Base-by-base conservation (phyloP, 1,140 invertebrate genomes). In the Anthonomus grandis region DNA sequence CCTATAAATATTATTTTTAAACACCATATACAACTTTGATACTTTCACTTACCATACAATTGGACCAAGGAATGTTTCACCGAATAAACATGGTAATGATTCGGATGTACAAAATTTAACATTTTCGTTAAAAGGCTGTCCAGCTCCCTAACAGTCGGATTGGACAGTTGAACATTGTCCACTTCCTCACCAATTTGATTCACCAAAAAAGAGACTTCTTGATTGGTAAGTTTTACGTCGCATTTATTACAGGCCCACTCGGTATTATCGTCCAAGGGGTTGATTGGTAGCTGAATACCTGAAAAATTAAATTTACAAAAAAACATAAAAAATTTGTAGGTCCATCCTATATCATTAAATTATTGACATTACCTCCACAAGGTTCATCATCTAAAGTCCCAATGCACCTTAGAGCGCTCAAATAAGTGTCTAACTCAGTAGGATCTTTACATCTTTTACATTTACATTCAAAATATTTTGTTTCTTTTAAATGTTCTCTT, bases 31-130 rank as follows among this genome's bases (percentile, higher is more conserved):
- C n/a, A n/a, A n/a, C n/a, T n/a, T n/a, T n/a, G n/a, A n/a, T n/a
- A n/a, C n/a, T n/a, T n/a, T n/a, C n/a, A n/a, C 49, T 51, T 48
- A 56, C 53, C 86, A 66, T 86, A 87, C 3, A 92, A 66, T 66
- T 92, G 89, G 15, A 91, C 77, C 25, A 93, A 71, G 0, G 87
- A 87, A 72, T 93, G 90, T 63, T 87, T 86, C 10, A 91, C 78
- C 3, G 84, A 82, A 63, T 87, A 88, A 57, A 87, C 80, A 64
- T 89, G 87, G 70, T 90, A 91, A 72, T 93, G 89, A 67, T 89
- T 85, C 0, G 83, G 83, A 75, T 92, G 89, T 34, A 92, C 73
- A 62, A 89, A 81, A 18, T 79, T 82, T 18, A 79, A 75, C 15
- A 87, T 66, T 38, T 85, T 85, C 12, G 76, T 77, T 4, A 87